Percentiles rank a stretch among this genome's conserved stretches.
Evolutionary conservation across 2,113 vertebrate genomes (phyloP).

Genomic region (Sinocyclocheilus grahami): DNA sequence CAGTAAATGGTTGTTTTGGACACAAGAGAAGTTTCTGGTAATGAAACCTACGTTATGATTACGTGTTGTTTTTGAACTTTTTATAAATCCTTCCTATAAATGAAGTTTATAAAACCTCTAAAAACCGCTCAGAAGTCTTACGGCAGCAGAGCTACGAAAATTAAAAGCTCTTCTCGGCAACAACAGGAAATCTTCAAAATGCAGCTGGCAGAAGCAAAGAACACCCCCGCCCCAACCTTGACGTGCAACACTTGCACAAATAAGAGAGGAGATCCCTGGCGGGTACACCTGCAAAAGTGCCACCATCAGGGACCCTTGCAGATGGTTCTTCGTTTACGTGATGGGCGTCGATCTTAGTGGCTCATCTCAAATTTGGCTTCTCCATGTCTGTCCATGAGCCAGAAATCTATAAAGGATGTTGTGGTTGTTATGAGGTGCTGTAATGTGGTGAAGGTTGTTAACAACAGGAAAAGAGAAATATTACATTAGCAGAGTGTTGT

Average conservation of each 20-base stretch:
- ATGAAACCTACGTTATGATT: background rate
- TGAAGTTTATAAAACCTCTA: background rate
- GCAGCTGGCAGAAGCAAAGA: slow-evolving; percentile 37
- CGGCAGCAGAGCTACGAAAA: background rate
- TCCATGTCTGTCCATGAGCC: background rate
- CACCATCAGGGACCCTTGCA: background rate
- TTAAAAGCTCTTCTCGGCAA: slow-evolving; percentile 23
- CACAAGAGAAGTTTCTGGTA: background rate
- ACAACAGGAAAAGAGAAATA: slow-evolving; percentile 8
- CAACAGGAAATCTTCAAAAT: slow-evolving; percentile 48
- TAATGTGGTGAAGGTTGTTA: background rate
- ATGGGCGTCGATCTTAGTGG: background rate
- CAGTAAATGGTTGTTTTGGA: background rate
- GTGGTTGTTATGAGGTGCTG: slow-evolving; percentile 23
- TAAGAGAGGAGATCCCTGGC: slow-evolving; percentile 9
- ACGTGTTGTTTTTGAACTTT: background rate
- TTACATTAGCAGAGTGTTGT: background rate
- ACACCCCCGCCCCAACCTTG: background rate
- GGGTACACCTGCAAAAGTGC: background rate
- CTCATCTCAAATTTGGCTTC: background rate
- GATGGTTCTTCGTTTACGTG: background rate
- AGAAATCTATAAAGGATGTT: background rate
- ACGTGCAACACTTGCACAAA: slow-evolving; percentile 3
- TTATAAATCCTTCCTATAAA: background rate
- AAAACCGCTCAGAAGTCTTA: background rate